Evolutionary conservation across 2,888 invertebrate species (phyloP), one percentile per base, ranked within the genome.

Genomic region (Steinernema carpocapsae): DNA sequence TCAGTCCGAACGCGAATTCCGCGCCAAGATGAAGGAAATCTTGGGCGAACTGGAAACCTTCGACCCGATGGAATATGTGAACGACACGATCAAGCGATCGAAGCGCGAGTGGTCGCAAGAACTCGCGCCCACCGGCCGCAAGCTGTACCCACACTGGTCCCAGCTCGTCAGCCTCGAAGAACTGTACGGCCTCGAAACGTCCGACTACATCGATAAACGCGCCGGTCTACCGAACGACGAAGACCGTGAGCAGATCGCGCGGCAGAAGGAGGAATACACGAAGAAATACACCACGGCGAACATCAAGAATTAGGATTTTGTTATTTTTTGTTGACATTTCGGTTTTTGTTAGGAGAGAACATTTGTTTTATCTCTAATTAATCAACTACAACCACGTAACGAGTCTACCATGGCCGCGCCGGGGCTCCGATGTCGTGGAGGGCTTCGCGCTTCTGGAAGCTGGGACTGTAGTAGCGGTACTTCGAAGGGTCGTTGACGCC

Each of bases 141-240:
- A 84, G 71, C 74, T 83, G 70, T 84, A 86, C 72, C 86, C 86
- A 12, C 86, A 86, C 59, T 86, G 86, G 86, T 84, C 83, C 22
- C 76, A 85, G 43, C 76, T 86, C 19, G 85, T 86, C 82, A 77
- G 80, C 14, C 70, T 86, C 19, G 86, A 86, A 75, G 86, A 83
- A 24, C 75, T 83, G 24, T 82, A 79, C 45, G 79, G 79, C 14
- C 75, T 84, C 1, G 79, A 76, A 6, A 82, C 83, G 59, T 78
- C 76, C 72, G 83, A 83, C 72, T 83, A 82, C 72, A 86, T 86
- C 70, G 86, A 86, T 74, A 86, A 86, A 72, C 77, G 80, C 75
- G 79, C 82, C 70, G 86, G 86, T n/a, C 74, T 82, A 10, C 82
- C 86, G 12, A 76, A 78, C 26, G 80, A 80, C 7, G 86, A 86